These are phyloP conservation scores for Agonopterix arenella DNA, from an alignment of 2,888 invertebrate species.

Conservation along the genomic window DNA sequence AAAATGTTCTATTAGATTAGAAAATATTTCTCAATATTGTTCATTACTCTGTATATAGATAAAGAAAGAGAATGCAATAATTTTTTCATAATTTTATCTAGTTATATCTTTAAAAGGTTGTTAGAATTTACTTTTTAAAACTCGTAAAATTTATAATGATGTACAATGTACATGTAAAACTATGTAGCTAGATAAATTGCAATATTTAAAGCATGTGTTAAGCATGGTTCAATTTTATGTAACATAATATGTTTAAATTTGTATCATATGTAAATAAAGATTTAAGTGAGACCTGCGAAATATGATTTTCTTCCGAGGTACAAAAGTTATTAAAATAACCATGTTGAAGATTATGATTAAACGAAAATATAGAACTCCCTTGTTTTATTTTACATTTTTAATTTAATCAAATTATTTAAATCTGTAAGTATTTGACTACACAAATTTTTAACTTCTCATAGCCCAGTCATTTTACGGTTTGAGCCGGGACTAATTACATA, in stretches of 20 bases:
- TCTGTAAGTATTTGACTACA: too few species aligned
- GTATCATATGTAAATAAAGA: conserved; percentile 74
- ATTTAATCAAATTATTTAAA: background rate
- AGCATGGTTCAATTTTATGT: conserved; percentile 51
- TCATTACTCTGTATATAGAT: conserved; percentile 54
- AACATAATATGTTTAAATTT: conserved; percentile 51
- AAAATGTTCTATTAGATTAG: conserved; percentile 29
- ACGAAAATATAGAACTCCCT: conserved; percentile 54
- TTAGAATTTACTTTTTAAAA: conserved; percentile 49
- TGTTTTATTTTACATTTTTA: background rate
- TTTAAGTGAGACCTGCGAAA: conserved; percentile 70
- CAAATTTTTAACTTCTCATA: too few species aligned
- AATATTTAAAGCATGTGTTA: conserved; percentile 51
- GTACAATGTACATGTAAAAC: conserved; percentile 70
- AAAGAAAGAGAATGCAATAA: conserved; percentile 57
- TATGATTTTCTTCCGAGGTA: conserved; percentile 76
- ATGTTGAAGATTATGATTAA: conserved; percentile 75
- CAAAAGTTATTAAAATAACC: conserved; percentile 72
- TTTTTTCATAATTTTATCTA: conserved; percentile 62
- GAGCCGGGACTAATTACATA: too few species aligned
- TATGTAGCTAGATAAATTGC: conserved; percentile 65
- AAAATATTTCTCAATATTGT: conserved; percentile 34
- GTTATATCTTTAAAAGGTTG: conserved; percentile 49
- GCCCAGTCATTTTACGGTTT: too few species aligned
- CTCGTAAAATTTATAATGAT: conserved; percentile 41